Evolutionary conservation across 2,797 vertebrate genomes (phyloP), one percentile per base, ranked within the genome.

Genomic region (Uromys caudimaculatus): DNA sequence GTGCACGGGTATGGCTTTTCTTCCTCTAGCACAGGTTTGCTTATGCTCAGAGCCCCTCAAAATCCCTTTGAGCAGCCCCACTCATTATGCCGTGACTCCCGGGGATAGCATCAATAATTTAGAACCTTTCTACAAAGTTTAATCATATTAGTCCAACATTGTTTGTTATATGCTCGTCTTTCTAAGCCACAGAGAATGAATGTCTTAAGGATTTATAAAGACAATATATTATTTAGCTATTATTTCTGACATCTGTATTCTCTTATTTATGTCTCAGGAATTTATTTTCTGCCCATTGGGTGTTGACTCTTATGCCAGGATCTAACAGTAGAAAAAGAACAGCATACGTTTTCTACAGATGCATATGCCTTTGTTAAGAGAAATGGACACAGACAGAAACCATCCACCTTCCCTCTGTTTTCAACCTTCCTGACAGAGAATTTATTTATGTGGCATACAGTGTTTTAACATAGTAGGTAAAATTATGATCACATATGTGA

Each of bases 151-250:
- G 56, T 44, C 52, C 58, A 62, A 44, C 50, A 82, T 41, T n/a
- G 32, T 38, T 90, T 64, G 21, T 88, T 89, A 56, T 47, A 50
- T 13, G 71, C 7, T 47, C 1, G n/a, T 71, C 52, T 88, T 78
- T 88, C 71, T 38, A 84, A 78, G 82, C 32, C 23, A n/a, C 38
- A 44, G 44, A 50, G 88, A 78, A 71, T 73, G 54, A 64, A 41
- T 91, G 21, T 89, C 71, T 85, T 93, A 88, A 83, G 35, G 38
- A 84, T 79, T 89, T 93, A 12, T 91, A 67, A 91, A 71, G 47
- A 88, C 54, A 60, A 56, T 64, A 41, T 52, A 58, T 84, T 88
- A 47, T 67, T 82, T 86, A 91, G 58, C 27, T 87, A 35, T 95
- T 81, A 50, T 89, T 78, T 56, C 54, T 93, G 38, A 75, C 10